Evolutionary conservation across 2,113 vertebrate species (phyloP).

Genomic region (Eurypyga helias): DNA sequence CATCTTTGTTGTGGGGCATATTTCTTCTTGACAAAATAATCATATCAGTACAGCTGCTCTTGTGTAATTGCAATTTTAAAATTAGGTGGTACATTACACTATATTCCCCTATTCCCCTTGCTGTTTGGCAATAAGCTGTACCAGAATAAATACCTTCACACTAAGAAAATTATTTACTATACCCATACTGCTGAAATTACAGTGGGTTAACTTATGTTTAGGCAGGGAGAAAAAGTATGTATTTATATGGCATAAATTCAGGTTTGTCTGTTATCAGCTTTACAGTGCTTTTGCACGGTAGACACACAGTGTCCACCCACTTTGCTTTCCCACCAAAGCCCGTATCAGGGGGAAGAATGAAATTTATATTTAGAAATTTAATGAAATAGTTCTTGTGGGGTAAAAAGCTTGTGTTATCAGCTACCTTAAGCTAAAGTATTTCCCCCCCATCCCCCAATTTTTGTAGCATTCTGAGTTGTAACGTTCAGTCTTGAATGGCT

Average conservation of each 20-base stretch:
- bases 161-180: not conserved
- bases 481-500: not conserved
- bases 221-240: not conserved
- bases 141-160: not conserved
- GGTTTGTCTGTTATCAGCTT: not conserved
- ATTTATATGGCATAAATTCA: not conserved
- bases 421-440: not conserved
- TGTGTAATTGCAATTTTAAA: not conserved
- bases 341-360: not conserved
- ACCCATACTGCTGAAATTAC: not conserved
- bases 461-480: not conserved
- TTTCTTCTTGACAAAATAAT: not conserved
- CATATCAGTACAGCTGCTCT: not conserved
- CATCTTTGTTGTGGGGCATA: not conserved
- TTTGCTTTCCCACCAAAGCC: not conserved
- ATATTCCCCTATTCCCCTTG: not conserved
- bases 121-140: not conserved
- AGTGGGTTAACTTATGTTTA: not conserved
- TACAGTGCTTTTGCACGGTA: not conserved
- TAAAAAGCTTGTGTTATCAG: not conserved
- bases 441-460: fast-evolving
- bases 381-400: not conserved
- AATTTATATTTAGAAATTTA: not conserved
- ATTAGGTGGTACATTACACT: not conserved
- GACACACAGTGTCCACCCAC: not conserved